Conservation (phyloP, 2,797 vertebrate species). For the Tapirus indicus region DNA sequence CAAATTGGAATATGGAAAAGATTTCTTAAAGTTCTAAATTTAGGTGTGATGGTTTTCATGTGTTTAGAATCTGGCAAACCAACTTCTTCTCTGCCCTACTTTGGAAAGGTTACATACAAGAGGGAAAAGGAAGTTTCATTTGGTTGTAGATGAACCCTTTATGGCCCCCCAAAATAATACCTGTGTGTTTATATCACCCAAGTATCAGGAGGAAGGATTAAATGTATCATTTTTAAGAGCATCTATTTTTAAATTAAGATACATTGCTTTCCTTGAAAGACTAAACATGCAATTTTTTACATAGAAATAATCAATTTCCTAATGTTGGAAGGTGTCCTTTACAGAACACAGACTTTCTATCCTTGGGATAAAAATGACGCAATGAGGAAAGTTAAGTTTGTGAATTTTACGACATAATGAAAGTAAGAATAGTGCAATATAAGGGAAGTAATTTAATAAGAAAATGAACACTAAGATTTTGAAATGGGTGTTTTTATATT, state of each 20-base stretch:
- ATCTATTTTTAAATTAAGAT: slow-evolving; percentile 30
- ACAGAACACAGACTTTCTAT: neutral
- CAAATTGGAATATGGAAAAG: slow-evolving; percentile 70
- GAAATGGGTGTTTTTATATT: neutral
- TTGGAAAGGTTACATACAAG: slow-evolving; percentile 53
- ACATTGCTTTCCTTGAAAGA: slow-evolving; percentile 47
- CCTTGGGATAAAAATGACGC: neutral
- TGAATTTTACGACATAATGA: slow-evolving; percentile 23
- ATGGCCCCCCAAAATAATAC: neutral
- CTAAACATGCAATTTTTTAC: slow-evolving; percentile 16
- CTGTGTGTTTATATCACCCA: neutral
- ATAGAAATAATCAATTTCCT: slow-evolving; percentile 48
- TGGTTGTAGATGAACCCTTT: neutral
- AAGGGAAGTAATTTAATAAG: neutral
- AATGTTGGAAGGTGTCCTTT: neutral
- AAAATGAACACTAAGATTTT: neutral
- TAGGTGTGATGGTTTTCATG: slow-evolving; percentile 70
- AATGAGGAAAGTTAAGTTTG: neutral
- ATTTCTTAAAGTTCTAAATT: slow-evolving; percentile 74
- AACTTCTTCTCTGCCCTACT: slow-evolving; percentile 60
- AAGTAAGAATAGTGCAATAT: neutral
- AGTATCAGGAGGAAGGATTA: neutral
- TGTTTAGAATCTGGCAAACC: slow-evolving; percentile 55
- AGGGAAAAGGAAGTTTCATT: neutral
- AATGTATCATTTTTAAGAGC: neutral